Evolutionary conservation across 2,113 vertebrate species (phyloP), one percentile per base, ranked within the genome.

Genomic region (Chaetodon auriga): DNA sequence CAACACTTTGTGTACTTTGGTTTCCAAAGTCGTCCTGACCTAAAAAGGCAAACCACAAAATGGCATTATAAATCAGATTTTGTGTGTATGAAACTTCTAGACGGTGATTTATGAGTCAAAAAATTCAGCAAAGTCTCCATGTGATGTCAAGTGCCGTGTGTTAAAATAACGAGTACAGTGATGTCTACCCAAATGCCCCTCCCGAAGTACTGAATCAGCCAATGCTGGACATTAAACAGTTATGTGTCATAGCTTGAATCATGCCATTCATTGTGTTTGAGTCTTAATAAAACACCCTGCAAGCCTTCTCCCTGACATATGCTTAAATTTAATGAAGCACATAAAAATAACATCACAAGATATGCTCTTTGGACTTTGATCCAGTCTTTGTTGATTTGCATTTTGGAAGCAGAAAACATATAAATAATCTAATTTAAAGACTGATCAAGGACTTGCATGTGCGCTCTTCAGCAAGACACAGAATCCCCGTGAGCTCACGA

Each of bases 11-110:
- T 1, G 30, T 2, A 9, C 74, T 45, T 12, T 63, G 81, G 63
- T 81, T 83, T 81, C 49, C 49, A 51, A 76, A 85, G 60, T 75
- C 62, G 38, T 71, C 68, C 21, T 87, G 87, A 79, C 70, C 89
- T 92, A 65, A 76, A 84, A 82, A 55, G 19, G 81, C 5, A 79
- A 75, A 75, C 0, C 14, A 78, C 21, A 72, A 48, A 57, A 45
- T 14, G 0, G 65, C 4, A 65, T 45, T 30, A 14, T n/a, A 6
- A 66, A 35, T 72, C 45, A 41, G 60, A 9, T 16, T 10, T 49
- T 19, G 12, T 49, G 21, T 43, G 41, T 48, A 72, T 65, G 4
- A 55, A 36, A 38, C 36, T 15, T 43, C n/a, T 23, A 43, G 11
- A 35, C 13, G 23, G 48, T 35, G 71, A 53, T 10, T 51, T 30